Conservation (phyloP, 2,797 vertebrate species). For the Sphenodon punctatus region DNA sequence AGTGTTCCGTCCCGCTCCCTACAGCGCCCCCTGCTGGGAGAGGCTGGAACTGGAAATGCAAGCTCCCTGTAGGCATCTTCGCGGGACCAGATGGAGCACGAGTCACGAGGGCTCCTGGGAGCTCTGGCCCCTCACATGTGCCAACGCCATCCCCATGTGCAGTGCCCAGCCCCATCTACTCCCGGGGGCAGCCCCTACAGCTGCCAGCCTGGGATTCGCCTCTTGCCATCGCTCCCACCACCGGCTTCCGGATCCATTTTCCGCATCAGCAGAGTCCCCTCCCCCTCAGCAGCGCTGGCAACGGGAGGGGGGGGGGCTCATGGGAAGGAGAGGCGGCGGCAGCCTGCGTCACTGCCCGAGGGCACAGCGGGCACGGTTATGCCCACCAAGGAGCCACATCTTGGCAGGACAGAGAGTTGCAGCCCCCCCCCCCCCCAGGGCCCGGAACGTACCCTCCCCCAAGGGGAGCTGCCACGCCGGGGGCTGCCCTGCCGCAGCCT, state of each 20-base stretch:
- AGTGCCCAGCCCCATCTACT: no score
- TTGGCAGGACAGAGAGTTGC: not conserved
- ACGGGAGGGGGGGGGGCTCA: not conserved
- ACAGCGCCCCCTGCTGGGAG: no score
- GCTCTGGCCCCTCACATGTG: no score
- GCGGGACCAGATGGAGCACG: no score
- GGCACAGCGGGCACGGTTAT: not conserved
- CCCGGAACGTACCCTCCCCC: no score
- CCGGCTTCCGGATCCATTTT: not conserved
- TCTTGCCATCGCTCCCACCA: not conserved
- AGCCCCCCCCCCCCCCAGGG: not conserved
- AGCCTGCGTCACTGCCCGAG: slow-evolving; percentile 32
- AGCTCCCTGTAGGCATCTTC: no score
- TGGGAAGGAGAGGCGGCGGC: slow-evolving; percentile 11
- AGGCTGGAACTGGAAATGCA: no score
- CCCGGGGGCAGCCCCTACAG: not conserved
- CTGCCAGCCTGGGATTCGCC: not conserved
- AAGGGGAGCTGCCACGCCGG: no score
- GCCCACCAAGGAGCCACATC: no score
- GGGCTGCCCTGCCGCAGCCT: not conserved
- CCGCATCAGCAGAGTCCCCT: not conserved
- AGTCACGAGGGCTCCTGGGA: no score
- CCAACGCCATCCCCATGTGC: no score
- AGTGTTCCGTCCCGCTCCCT: no score
- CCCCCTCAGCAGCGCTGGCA: not conserved